phyloP scores from a whole-genome alignment of 2,888 invertebrate genomes.

The Melieria picta region DNA sequence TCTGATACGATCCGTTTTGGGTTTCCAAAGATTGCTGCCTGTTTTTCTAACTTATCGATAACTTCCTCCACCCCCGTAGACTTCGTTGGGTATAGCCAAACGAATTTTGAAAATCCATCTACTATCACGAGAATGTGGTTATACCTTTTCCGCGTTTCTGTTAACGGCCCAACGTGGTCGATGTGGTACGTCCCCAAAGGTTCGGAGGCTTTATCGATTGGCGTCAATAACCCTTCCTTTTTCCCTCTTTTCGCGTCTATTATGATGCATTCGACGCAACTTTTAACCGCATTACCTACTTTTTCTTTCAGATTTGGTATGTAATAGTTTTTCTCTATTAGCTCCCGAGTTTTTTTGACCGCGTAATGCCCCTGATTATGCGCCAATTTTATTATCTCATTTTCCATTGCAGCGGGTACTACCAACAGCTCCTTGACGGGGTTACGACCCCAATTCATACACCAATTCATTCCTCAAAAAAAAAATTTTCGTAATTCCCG shows the following conservation, averaged over 20 bases:
- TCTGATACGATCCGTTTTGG: slow-evolving; percentile 4
- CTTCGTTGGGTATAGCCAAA: slow-evolving; percentile 4
- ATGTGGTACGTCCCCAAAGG: not conserved
- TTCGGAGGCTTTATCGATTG: slow-evolving; percentile 3
- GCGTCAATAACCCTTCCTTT: slow-evolving; percentile 7
- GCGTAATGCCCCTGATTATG: slow-evolving; percentile 5
- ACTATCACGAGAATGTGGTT: slow-evolving; percentile 5
- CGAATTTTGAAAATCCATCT: slow-evolving; percentile 15
- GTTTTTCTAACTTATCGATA: slow-evolving; percentile 3
- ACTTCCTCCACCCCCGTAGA: slow-evolving; percentile 1
- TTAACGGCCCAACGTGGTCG: slow-evolving; percentile 5
- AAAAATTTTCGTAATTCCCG: not conserved
- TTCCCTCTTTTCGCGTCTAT: slow-evolving; percentile 10
- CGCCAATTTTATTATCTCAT: no score
- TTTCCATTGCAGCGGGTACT: no score
- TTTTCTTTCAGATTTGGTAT: not conserved
- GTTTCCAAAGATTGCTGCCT: slow-evolving; percentile 10
- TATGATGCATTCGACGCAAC: slow-evolving; percentile 1
- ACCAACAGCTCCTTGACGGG: no score
- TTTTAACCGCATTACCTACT: not conserved
- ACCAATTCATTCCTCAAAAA: not conserved
- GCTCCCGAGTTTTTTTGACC: no score
- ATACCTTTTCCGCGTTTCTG: slow-evolving; percentile 2
- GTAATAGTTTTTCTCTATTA: not conserved
- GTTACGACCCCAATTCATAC: no score